Base-by-base conservation (phyloP, 2,888 invertebrate genomes). In the Epistrophella euchroma region DNA sequence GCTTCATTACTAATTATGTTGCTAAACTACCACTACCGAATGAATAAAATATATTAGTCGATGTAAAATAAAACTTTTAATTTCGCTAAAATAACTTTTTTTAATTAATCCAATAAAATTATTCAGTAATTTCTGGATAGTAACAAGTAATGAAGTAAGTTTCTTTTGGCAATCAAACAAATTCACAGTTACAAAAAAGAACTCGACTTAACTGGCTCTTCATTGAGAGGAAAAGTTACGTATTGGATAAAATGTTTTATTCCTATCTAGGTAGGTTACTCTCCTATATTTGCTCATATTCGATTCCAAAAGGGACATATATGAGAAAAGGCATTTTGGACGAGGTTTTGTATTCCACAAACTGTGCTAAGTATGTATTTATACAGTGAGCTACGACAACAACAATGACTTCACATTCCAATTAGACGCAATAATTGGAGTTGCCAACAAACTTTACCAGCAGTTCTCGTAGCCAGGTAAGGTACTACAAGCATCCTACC, bases 361-460 rank as follows among this genome's bases (percentile, higher is more conserved):
- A 66, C 19, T 19, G 47, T 66, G 32, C 64, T 28, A 50, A 68
- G 32, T 35, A 22, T 35, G 7, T 35, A 15, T 7, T 52, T 22
- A 15, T 22, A 66, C 28, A 66, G 19, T 17, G 9, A 62, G 17
- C 37, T 25, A 64, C 37, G 9, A 80, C 60, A n/a, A 66, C 58
- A 72, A 60, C 58, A 68, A 76, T 66, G 74, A 82, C 62, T 71
- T 74, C 77, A 64, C 58, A 82, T 82, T 82, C 77, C 77, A 86
- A 86, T 82, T 86, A 86, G 82, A 86, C 45, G 71, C 77, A 78
- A 77, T 86, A 82, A 86, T 82, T 86, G 66, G 74, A 86, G 74
- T 82, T 86, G 82, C 71, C 82, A 86, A 82, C 82, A 82, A 86
- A 86, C 82, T 86, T 86, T 43, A 52, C 62, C 85, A 62, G 56